Percentiles rank a stretch among this genome's conserved stretches.
phyloP scores from a whole-genome alignment of 2,113 vertebrate genomes.

The Petaurus breviceps region DNA sequence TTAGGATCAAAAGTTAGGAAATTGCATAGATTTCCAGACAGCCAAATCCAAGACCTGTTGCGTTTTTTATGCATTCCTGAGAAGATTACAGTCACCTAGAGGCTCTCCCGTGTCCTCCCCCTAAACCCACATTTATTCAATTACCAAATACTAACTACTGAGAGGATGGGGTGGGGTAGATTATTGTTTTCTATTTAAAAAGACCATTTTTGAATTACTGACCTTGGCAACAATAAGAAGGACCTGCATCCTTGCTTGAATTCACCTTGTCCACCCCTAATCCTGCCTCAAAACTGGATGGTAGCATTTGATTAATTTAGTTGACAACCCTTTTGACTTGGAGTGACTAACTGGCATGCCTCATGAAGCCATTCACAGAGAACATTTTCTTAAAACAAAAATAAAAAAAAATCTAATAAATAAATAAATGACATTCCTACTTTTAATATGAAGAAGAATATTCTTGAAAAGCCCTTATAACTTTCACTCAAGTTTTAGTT shows the following conservation, averaged over 20 bases:
- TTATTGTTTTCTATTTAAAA: slow-evolving; percentile 58
- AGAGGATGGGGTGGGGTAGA: neutral
- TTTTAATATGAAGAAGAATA: neutral
- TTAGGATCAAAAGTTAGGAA: slow-evolving; percentile 47
- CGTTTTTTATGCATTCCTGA: neutral
- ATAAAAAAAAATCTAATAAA: too few species aligned
- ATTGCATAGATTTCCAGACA: slow-evolving; percentile 19
- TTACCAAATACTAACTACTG: slow-evolving; percentile 49
- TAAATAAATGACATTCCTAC: neutral
- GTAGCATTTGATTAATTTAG: neutral
- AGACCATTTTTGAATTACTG: slow-evolving; percentile 41
- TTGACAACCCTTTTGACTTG: slow-evolving; percentile 7
- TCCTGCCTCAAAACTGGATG: slow-evolving; percentile 32
- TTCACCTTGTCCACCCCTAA: slow-evolving; percentile 16
- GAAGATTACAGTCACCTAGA: slow-evolving; percentile 45
- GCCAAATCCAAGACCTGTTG: neutral
- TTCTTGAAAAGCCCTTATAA: slow-evolving; percentile 25
- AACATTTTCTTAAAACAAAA: neutral
- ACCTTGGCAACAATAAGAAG: slow-evolving; percentile 5
- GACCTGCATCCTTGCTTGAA: slow-evolving; percentile 3
- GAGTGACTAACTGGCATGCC: slow-evolving; percentile 12
- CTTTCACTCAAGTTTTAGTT: slow-evolving; percentile 41
- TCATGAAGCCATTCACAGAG: neutral
- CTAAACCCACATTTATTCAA: slow-evolving; percentile 35
- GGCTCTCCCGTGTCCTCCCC: neutral